Evolutionary conservation across 2,113 vertebrate genomes (phyloP).

Genomic region (Halcyon malimbica): DNA sequence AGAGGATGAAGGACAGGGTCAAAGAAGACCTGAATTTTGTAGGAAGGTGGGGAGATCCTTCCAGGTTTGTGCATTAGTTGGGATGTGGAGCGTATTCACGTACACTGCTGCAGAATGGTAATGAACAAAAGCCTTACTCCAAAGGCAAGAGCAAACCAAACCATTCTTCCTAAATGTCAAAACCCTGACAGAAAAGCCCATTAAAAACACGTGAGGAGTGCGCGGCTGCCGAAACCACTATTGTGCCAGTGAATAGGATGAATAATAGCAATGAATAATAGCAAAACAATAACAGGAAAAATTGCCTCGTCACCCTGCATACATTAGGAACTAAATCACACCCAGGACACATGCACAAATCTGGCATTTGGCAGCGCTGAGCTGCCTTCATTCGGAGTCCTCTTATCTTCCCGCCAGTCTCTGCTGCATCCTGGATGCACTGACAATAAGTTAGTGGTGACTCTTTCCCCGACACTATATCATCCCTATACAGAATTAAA

Average conservation of each 20-base stretch:
- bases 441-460: background rate
- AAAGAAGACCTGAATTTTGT: background rate
- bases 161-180: conserved; percentile 5
- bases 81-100: background rate
- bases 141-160: background rate
- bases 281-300: conserved; percentile 38
- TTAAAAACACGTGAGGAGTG: background rate
- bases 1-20: background rate
- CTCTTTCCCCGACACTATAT: background rate
- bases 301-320: background rate
- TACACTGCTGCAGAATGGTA: background rate
- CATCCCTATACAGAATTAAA: background rate
- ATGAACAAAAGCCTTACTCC: background rate
- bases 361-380: background rate
- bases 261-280: conserved; percentile 12
- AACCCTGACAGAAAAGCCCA: background rate
- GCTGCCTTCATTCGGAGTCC: background rate
- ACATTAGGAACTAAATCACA: conserved; percentile 21
- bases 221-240: background rate
- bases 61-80: background rate
- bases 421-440: background rate
- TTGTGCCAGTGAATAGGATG: conserved; percentile 4
- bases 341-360: background rate
- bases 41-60: background rate
- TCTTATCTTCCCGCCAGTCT: conserved; percentile 32